Conservation (phyloP, 2,797 vertebrate species). For the Dromococcyx pavoninus region DNA sequence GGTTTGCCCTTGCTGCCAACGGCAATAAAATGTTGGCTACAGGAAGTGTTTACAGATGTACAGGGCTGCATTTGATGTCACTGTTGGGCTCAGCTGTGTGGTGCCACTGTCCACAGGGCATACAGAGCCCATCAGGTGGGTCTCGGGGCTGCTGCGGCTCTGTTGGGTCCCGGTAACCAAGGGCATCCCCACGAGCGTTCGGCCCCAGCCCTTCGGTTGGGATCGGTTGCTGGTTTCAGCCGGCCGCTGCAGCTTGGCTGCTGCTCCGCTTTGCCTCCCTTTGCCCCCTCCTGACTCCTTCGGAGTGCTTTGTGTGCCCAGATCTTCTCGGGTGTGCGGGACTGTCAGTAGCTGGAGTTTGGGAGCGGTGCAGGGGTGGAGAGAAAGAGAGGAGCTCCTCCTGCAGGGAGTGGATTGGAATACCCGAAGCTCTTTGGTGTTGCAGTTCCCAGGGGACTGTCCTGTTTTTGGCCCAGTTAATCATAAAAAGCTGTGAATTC, state of each 20-base stretch:
- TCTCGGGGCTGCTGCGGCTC: background rate
- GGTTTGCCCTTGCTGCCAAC: background rate
- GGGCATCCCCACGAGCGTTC: too few species aligned
- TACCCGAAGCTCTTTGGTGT: background rate
- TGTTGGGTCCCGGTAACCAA: background rate
- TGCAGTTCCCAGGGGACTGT: background rate
- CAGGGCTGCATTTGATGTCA: too few species aligned
- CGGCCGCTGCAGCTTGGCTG: background rate
- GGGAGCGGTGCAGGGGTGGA: too few species aligned
- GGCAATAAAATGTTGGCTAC: background rate
- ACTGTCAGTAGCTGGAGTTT: background rate
- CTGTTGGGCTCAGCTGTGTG: too few species aligned
- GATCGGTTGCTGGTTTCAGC: too few species aligned
- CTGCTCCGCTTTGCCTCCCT: background rate
- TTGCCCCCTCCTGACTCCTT: background rate
- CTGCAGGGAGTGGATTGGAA: background rate
- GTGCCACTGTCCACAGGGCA: too few species aligned
- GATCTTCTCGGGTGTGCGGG: background rate
- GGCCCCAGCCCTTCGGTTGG: too few species aligned
- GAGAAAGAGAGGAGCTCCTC: background rate
- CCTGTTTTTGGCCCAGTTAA: background rate
- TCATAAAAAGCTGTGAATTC: background rate
- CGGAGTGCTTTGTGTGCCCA: too few species aligned
- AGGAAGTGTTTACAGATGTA: background rate
- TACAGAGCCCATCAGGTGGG: fast-evolving